These are phyloP conservation scores for Astyanax mexicanus DNA, from an alignment of 2,797 vertebrate genomes.

Conservation along the genomic window DNA sequence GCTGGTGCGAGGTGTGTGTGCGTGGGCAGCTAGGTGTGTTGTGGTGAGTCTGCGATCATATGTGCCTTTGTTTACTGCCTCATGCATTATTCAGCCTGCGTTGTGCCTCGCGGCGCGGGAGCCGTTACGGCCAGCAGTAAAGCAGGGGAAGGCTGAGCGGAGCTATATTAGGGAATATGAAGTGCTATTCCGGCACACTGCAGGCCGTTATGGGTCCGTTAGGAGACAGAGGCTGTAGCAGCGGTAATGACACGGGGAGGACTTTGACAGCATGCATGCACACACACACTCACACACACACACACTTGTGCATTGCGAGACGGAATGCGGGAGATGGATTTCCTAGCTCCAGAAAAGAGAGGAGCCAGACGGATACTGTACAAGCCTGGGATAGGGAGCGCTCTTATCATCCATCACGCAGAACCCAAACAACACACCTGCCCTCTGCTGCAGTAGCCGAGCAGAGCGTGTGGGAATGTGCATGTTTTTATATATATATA, in stretches of 20 bases:
- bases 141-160: constrained; percentile 26
- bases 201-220: constrained; percentile 31
- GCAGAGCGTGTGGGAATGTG: not conserved
- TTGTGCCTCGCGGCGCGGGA: constrained; percentile 39
- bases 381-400: constrained; percentile 6
- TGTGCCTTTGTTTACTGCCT: constrained; percentile 40
- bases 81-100: constrained; percentile 46
- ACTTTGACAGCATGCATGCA: constrained; percentile 16
- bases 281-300: constrained; percentile 14
- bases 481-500: no score
- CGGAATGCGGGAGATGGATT: constrained; percentile 4
- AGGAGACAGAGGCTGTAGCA: constrained; percentile 23
- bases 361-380: not conserved
- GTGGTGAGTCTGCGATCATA: constrained; percentile 32
- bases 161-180: constrained; percentile 45
- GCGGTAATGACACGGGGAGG: constrained; percentile 43
- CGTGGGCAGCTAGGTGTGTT: constrained; percentile 25
- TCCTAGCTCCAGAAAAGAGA: not conserved
- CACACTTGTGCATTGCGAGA: not conserved
- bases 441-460: not conserved
- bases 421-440: not conserved
- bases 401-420: not conserved
- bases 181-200: constrained; percentile 16
- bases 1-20: no score
- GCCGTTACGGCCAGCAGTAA: constrained; percentile 35